A percentile compares a stretch with the other conserved stretches of the same genome.
These are phyloP conservation scores for Cyaniris semiargus DNA, from an alignment of 2,888 invertebrate species.

Conservation along the genomic window DNA sequence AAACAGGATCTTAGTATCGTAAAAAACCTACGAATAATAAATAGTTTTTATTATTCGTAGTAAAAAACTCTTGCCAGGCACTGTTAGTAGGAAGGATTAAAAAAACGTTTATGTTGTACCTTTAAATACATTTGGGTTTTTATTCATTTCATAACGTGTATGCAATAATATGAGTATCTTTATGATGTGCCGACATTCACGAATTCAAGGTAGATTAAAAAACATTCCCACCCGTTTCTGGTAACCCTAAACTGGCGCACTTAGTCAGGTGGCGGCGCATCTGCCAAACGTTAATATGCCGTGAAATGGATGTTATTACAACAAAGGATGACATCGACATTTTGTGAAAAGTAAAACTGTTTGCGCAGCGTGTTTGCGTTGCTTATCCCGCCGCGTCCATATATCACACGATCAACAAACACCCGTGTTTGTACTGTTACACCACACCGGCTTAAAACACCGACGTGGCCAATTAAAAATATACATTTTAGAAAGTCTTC, in stretches of 20 bases:
- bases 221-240: not conserved
- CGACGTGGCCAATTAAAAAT: conserved; percentile 11
- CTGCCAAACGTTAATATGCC: conserved; percentile 30
- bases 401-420: conserved; percentile 73
- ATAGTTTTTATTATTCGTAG: too few relatives aligned
- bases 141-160: too few relatives aligned
- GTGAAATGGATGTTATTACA: conserved; percentile 35
- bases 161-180: too few relatives aligned
- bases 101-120: too few relatives aligned
- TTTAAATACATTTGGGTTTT: too few relatives aligned
- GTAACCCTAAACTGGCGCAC: conserved; percentile 18
- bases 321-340: conserved; percentile 29
- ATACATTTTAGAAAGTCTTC: not conserved
- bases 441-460: conserved; percentile 40
- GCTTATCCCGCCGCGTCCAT: conserved; percentile 65
- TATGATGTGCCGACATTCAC: not conserved
- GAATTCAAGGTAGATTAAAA: not conserved
- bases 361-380: conserved; percentile 52
- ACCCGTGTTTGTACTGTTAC: conserved; percentile 51
- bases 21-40: too few relatives aligned
- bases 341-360: conserved; percentile 43
- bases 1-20: too few relatives aligned
- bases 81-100: too few relatives aligned
- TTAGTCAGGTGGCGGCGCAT: conserved; percentile 12
- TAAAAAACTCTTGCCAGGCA: too few relatives aligned